phyloP scores from a whole-genome alignment of 1,140 invertebrate genomes.

The Brachionus calyciflorus region DNA sequence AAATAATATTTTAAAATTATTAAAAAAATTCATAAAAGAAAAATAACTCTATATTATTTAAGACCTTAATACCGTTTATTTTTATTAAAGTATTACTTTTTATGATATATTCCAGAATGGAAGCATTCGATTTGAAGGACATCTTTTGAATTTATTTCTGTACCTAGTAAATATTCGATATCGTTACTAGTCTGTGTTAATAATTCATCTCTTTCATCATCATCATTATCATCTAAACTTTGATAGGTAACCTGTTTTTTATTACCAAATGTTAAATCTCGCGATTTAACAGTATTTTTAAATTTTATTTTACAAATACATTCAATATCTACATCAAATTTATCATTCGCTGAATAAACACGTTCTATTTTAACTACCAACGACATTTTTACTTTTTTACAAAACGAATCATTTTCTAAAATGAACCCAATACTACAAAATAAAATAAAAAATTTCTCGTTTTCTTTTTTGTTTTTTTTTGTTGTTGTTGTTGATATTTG shows the following conservation, averaged over 20 bases:
- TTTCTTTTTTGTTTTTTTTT: not conserved
- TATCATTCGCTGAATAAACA: not conserved
- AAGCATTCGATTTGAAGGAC: conserved; percentile 13
- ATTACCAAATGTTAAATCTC: not conserved
- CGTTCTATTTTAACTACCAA: not conserved
- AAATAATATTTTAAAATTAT: too few species aligned
- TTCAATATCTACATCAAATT: not conserved
- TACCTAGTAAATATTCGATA: not conserved
- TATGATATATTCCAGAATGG: not conserved
- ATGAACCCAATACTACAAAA: too few species aligned
- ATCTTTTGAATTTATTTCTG: not conserved
- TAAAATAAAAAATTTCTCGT: not conserved
- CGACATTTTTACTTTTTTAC: not conserved
- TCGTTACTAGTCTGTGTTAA: not conserved
- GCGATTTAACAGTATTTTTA: not conserved
- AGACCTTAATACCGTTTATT: not conserved
- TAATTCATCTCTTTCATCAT: not conserved
- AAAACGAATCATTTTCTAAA: not conserved
- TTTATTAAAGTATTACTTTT: not conserved
- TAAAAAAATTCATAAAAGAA: too few species aligned
- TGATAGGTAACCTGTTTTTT: not conserved
- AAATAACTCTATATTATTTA: too few species aligned
- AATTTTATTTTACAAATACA: not conserved
- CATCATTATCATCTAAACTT: not conserved
- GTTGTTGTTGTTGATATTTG: not conserved